Conservation (phyloP, 1,140 invertebrate species). For the Drosophila saltans region DNA sequence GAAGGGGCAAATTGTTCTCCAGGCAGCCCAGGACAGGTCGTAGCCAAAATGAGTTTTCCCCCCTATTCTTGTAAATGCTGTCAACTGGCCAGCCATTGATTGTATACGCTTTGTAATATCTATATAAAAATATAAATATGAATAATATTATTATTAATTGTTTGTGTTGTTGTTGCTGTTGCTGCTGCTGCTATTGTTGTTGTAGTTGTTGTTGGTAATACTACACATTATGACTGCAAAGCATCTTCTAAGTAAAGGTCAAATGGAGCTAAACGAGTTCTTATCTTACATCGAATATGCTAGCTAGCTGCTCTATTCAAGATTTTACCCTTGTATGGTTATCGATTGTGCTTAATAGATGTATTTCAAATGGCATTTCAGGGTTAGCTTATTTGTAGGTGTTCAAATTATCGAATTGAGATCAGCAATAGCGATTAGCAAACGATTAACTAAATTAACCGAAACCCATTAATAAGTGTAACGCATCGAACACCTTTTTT, state of each 20-base stretch:
- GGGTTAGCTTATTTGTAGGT: slow-evolving; percentile 8
- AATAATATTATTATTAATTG: slow-evolving; percentile 53
- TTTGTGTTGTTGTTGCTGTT: slow-evolving; percentile 30
- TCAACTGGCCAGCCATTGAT: slow-evolving; percentile 18
- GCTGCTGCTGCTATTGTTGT: slow-evolving; percentile 36
- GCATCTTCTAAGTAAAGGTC: slow-evolving; percentile 15
- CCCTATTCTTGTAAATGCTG: slow-evolving; percentile 36
- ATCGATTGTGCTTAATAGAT: slow-evolving; percentile 11
- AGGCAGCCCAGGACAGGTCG: slow-evolving; percentile 26
- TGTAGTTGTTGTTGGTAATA: slow-evolving; percentile 1
- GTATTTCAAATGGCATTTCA: slow-evolving; percentile 10
- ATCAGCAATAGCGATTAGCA: not conserved
- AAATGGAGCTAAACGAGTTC: slow-evolving; percentile 15
- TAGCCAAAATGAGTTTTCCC: slow-evolving; percentile 30
- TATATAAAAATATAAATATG: slow-evolving; percentile 27
- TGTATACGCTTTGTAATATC: slow-evolving; percentile 31
- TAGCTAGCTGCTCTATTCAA: slow-evolving; percentile 19
- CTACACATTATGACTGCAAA: slow-evolving; percentile 14
- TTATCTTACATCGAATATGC: slow-evolving; percentile 16
- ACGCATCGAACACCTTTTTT: no score
- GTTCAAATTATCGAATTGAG: slow-evolving; percentile 8
- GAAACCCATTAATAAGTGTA: no score
- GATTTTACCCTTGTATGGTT: slow-evolving; percentile 16
- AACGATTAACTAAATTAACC: slow-evolving; percentile 1
- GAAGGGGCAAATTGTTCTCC: not conserved